A percentile compares a stretch with the other conserved stretches of the same genome.
phyloP scores from a whole-genome alignment of 2,888 invertebrate species.

The Parascotia fuliginaria region DNA sequence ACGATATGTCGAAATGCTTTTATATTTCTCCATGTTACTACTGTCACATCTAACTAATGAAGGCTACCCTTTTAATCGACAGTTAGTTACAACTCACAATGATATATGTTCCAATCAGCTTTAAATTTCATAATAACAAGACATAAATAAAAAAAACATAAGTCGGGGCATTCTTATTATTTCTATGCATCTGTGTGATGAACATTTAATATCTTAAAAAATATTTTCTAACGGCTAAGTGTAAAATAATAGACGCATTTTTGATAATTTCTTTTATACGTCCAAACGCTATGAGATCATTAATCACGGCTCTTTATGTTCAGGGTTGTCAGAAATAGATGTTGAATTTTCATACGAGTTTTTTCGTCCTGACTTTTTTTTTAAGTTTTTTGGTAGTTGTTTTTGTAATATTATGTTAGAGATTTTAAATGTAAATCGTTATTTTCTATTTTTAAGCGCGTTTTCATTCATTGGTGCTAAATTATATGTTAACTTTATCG shows the following conservation, averaged over 20 bases:
- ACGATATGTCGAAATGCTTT: too few relatives aligned
- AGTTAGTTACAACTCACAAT: not conserved
- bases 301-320: constrained; percentile 57
- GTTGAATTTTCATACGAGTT: not conserved
- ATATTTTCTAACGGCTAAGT: constrained; percentile 53
- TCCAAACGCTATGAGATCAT: constrained; percentile 55
- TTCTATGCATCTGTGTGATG: constrained; percentile 18
- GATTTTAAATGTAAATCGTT: too few relatives aligned
- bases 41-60: not conserved
- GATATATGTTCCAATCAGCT: constrained; percentile 4
- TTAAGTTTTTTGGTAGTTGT: too few relatives aligned
- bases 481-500: too few relatives aligned
- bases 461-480: too few relatives aligned
- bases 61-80: not conserved
- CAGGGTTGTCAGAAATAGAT: constrained; percentile 30
- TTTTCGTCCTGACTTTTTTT: not conserved
- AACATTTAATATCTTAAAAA: constrained; percentile 43
- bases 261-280: constrained; percentile 57
- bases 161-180: not conserved
- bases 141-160: constrained; percentile 1
- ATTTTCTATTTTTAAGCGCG: too few relatives aligned
- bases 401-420: too few relatives aligned
- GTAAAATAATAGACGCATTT: constrained; percentile 68
- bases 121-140: not conserved
- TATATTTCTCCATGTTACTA: too few relatives aligned